phyloP scores from a whole-genome alignment of 1,140 invertebrate species.

The Mamestra configurata region DNA sequence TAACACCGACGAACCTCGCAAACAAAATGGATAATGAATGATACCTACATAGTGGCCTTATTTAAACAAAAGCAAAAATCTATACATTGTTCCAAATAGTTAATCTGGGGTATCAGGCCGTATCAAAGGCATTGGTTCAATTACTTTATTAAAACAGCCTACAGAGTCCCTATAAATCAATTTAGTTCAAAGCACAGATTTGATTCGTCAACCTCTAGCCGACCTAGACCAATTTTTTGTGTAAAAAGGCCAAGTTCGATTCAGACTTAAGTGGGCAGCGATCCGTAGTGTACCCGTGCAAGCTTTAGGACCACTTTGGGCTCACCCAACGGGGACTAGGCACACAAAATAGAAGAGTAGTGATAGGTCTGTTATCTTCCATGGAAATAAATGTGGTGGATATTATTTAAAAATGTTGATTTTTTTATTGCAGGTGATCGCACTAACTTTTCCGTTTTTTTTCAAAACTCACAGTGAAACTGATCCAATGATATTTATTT shows the following conservation, averaged over 20 bases:
- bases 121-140: conserved; percentile 17
- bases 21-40: not conserved
- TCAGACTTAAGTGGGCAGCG: not conserved
- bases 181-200: conserved; percentile 10
- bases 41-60: not conserved
- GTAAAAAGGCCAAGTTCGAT: conserved; percentile 48
- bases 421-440: too few species aligned
- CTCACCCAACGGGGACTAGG: not conserved
- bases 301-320: not conserved
- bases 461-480: too few species aligned
- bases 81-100: not conserved
- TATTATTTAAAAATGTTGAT: too few species aligned
- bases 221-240: not conserved
- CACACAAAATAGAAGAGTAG: not conserved
- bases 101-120: not conserved
- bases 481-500: too few species aligned
- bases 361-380: not conserved
- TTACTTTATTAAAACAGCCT: conserved; percentile 14
- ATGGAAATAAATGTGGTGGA: not conserved
- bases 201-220: conserved; percentile 12
- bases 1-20: not conserved
- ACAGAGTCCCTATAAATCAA: not conserved
- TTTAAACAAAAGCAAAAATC: not conserved
- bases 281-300: not conserved
- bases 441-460: too few species aligned